Base-by-base conservation (phyloP, 1,140 invertebrate species). In the Microplitis demolitor region DNA sequence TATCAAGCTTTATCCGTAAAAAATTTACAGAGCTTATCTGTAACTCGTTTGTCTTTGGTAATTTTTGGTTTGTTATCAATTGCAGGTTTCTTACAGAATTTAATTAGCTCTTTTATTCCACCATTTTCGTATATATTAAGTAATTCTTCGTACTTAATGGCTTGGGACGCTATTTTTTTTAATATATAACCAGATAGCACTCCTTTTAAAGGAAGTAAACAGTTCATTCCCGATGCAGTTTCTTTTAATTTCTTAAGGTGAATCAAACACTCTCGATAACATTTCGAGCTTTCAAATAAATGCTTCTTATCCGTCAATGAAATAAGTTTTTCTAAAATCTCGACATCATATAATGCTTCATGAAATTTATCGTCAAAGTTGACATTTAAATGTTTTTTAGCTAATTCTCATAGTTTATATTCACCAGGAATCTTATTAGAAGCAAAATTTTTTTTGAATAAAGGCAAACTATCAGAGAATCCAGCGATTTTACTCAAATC, bases 271-370 rank as follows among this genome's bases (percentile, higher is more conserved):
- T 61, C 58, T 51, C 56, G 54, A 58, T 71, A 74, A 4, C 53
- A 51, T 63, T 74, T 60, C 16, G 58, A 56, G 33, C 33, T 31
- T 60, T 60, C 56, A 11, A n/a, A 14, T 61, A 34, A 63, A 71
- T 51, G 64, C 51, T 39, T 71, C 8, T 67, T 69, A 34, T 72
- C 67, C 33, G 34, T 70, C 64, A 24, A 71, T n/a, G 13, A 69
- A 51, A 35, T n/a, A 31, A 76, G 33, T 67, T 76, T 66, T 56
- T 76, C 9, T 53, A 78, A 72, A 50, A 76, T 66, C 37, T 75
- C 64, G 62, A 78, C 73, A 70, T 75, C 77, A 60, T 73, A 78
- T 58, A 69, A 63, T 39, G 73, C 71, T 13, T 78, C 71, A 70
- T 76, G 73, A 35, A 78, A 78, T 24, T 56, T 33, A 8, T 62